A percentile compares a stretch with the other conserved stretches of the same genome.
Evolutionary conservation across 2,888 invertebrate species (phyloP).

Genomic region (Epicampocera succincta): DNA sequence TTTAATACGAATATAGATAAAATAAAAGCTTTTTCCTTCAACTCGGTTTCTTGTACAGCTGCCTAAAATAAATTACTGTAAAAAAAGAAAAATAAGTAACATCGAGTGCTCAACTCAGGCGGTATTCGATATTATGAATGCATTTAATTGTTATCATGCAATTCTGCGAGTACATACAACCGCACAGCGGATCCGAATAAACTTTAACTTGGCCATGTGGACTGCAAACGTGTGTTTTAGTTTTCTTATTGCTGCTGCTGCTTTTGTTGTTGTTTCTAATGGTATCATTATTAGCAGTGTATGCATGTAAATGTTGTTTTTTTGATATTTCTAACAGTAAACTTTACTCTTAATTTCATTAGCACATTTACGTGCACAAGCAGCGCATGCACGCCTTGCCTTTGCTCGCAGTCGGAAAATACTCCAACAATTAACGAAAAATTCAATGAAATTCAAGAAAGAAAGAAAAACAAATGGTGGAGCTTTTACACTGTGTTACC

Average conservation of each 20-base stretch:
- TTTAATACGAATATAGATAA: background rate
- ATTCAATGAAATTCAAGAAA: background rate
- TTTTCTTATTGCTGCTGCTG: conserved; percentile 32
- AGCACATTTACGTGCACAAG: conserved; percentile 26
- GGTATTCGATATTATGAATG: conserved; percentile 26
- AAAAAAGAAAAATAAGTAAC: background rate
- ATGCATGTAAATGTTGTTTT: conserved; percentile 35
- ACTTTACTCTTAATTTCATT: conserved; percentile 69
- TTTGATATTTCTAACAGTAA: conserved; percentile 69
- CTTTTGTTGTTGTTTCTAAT: conserved; percentile 73
- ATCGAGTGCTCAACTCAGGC: background rate
- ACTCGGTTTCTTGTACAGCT: background rate
- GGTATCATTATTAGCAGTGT: conserved; percentile 37
- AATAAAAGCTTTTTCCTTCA: conserved; percentile 25
- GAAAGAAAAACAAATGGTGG: too few species aligned
- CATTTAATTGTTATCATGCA: conserved; percentile 45
- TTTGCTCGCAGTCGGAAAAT: background rate
- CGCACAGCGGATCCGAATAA: conserved; percentile 44
- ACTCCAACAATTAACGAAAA: background rate
- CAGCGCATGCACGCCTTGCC: too few species aligned
- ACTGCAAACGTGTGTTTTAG: conserved; percentile 16
- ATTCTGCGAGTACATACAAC: conserved; percentile 7
- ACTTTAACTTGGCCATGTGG: conserved; percentile 67
- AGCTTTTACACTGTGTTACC: too few species aligned
- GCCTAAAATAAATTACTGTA: background rate